Evolutionary conservation across 2,113 vertebrate genomes (phyloP).

Genomic region (Tympanuchus pallidicinctus): DNA sequence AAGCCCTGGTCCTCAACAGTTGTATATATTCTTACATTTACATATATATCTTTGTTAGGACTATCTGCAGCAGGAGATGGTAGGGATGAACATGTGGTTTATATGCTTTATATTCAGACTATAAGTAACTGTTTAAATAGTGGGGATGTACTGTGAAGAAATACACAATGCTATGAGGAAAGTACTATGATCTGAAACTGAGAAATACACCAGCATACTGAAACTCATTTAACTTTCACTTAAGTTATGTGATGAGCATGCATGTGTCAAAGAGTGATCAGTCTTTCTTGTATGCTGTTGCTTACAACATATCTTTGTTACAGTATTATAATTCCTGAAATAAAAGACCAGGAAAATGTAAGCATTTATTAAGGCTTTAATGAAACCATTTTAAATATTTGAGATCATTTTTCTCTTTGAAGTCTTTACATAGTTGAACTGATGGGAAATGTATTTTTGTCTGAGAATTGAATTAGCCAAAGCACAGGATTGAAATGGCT

Average conservation of each 20-base stretch:
- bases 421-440: neutral
- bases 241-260: neutral
- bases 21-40: neutral
- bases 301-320: neutral
- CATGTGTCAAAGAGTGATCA: neutral
- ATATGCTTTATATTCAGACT: neutral
- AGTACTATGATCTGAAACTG: neutral
- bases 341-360: neutral
- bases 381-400: constrained; percentile 9
- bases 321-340: neutral
- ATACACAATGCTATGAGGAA: neutral
- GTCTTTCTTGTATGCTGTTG: neutral
- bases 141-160: neutral
- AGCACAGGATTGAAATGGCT: neutral
- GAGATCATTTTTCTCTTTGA: neutral
- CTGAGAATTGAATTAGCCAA: neutral
- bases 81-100: neutral
- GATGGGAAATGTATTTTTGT: neutral
- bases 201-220: neutral
- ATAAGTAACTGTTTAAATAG: constrained; percentile 19
- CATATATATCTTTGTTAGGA: neutral
- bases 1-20: neutral
- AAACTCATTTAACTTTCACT: neutral
- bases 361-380: neutral
- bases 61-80: neutral